Percentiles rank a stretch among this genome's conserved stretches.
phyloP scores from a whole-genome alignment of 2,113 vertebrate species.

The Pheucticus melanocephalus region DNA sequence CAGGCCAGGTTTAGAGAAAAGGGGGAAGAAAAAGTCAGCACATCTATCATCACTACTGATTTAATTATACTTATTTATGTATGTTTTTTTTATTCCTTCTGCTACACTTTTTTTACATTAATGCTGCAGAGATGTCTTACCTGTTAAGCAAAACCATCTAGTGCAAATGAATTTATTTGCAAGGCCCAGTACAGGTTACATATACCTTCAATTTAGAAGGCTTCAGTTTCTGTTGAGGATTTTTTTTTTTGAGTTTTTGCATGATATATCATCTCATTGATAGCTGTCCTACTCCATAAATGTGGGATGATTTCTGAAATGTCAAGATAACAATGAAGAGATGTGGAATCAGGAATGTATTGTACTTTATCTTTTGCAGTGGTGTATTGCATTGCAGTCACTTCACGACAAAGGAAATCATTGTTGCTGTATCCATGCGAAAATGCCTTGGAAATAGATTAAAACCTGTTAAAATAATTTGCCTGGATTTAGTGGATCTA shows the following conservation, averaged over 20 bases:
- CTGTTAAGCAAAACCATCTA: neutral
- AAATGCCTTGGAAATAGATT: slow-evolving; percentile 1
- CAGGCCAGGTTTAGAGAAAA: neutral
- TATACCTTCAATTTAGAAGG: neutral
- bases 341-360: neutral
- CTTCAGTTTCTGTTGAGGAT: neutral
- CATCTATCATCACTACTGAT: neutral
- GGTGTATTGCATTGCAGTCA: neutral
- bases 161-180: neutral
- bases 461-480: slow-evolving; percentile 22
- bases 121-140: neutral
- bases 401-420: neutral
- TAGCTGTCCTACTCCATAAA: neutral
- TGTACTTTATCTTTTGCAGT: neutral
- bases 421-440: neutral
- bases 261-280: neutral
- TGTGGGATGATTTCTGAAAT: neutral
- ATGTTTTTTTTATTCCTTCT: neutral
- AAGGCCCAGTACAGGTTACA: neutral
- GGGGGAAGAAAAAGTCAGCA: neutral
- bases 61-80: neutral
- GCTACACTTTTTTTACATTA: neutral
- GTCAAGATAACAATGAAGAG: neutral
- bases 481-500: neutral
- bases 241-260: neutral